Conservation (phyloP, 2,113 vertebrate genomes). For the Callaeas wilsoni region DNA sequence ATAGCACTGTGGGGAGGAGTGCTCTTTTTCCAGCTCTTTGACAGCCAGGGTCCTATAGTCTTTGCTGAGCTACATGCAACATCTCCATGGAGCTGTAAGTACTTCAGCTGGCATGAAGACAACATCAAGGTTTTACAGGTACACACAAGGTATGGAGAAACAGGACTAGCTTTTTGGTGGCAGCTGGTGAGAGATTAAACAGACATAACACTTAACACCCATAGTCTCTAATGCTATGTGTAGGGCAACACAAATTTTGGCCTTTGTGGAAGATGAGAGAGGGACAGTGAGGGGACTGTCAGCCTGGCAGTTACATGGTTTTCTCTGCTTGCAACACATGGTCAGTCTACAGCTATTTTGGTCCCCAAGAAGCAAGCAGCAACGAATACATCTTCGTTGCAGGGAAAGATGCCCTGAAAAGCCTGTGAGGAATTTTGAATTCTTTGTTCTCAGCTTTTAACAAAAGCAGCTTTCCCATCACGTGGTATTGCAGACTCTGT, state of each 20-base stretch:
- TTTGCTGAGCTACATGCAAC: neutral
- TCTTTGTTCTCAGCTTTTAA: neutral
- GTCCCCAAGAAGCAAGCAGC: neutral
- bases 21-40: neutral
- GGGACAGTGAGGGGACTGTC: neutral
- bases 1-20: neutral
- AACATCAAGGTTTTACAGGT: neutral
- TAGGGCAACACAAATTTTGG: neutral
- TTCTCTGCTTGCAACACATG: neutral
- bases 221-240: neutral
- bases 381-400: neutral
- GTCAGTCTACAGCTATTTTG: neutral
- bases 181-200: neutral
- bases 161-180: neutral
- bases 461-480: slow-evolving; percentile 1
- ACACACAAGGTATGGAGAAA: neutral
- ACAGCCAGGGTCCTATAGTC: neutral
- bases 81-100: neutral
- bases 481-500: neutral
- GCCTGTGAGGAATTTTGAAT: neutral
- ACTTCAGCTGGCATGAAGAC: neutral
- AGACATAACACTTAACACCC: no score
- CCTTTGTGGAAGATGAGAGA: neutral
- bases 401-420: neutral
- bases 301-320: neutral